Conservation (phyloP, 2,888 invertebrate species). For the Athalia cordata region DNA sequence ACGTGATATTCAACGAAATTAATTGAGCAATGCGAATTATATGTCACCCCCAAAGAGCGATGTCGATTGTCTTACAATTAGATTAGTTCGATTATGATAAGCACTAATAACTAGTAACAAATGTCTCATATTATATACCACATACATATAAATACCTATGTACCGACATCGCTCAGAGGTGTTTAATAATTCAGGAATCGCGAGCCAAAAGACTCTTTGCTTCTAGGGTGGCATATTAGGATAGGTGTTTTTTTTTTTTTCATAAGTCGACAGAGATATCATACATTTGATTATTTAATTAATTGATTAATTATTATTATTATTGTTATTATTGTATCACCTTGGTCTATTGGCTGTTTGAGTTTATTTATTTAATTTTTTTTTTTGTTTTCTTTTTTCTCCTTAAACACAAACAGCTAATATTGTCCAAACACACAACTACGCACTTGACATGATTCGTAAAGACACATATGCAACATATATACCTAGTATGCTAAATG, state of each 20-base stretch:
- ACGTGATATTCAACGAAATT: no score
- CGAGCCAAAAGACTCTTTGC: slow-evolving; percentile 39
- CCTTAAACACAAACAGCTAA: background rate
- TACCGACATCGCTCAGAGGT: background rate
- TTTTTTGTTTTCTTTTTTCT: background rate
- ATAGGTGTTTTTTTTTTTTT: slow-evolving; percentile 29
- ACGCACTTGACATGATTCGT: slow-evolving; percentile 38
- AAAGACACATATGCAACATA: slow-evolving; percentile 24
- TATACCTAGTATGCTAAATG: slow-evolving; percentile 15
- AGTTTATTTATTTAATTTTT: background rate
- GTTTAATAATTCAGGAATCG: slow-evolving; percentile 1
- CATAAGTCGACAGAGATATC: slow-evolving; percentile 26
- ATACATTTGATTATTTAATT: slow-evolving; percentile 41
- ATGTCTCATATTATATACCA: no score
- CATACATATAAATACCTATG: no score
- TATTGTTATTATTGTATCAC: slow-evolving; percentile 18
- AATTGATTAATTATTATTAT: slow-evolving; percentile 18
- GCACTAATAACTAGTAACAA: no score
- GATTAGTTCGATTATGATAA: no score
- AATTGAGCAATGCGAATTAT: no score
- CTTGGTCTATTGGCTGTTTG: slow-evolving; percentile 6
- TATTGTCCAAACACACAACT: background rate
- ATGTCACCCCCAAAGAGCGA: no score
- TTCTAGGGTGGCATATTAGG: slow-evolving; percentile 41
- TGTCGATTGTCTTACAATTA: no score